Conservation (phyloP, 2,113 vertebrate species). For the Irena cyanogastra region DNA sequence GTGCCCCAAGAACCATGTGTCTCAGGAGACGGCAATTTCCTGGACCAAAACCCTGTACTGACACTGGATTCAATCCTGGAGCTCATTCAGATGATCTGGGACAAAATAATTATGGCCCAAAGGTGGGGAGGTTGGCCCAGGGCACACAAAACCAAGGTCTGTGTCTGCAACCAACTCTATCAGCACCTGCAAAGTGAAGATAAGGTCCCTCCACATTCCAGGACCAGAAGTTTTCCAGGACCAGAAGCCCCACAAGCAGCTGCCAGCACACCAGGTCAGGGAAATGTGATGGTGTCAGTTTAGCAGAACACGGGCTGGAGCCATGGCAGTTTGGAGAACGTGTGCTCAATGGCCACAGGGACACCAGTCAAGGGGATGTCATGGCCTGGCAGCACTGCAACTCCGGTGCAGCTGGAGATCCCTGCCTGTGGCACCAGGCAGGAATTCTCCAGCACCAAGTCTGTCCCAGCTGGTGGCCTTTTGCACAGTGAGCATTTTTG, state of each 20-base stretch:
- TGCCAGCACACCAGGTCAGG: neutral
- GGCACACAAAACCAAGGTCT: neutral
- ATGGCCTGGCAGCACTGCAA: neutral
- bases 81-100: neutral
- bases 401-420: neutral
- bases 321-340: accelerated
- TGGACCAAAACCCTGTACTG: neutral
- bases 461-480: neutral
- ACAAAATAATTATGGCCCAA: neutral
- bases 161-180: neutral
- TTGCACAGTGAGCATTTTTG: neutral
- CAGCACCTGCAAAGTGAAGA: neutral
- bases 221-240: neutral
- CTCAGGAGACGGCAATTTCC: neutral
- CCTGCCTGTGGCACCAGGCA: neutral
- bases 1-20: accelerated
- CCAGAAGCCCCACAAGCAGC: neutral
- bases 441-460: neutral
- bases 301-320: accelerated
- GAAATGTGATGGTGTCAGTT: too few relatives aligned
- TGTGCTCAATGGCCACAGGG: neutral
- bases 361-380: too few relatives aligned
- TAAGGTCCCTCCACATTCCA: accelerated
- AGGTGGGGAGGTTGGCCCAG: neutral
- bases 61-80: neutral